These are phyloP conservation scores for Syngnathus typhle DNA, from an alignment of 2,113 vertebrate species.

Conservation along the genomic window DNA sequence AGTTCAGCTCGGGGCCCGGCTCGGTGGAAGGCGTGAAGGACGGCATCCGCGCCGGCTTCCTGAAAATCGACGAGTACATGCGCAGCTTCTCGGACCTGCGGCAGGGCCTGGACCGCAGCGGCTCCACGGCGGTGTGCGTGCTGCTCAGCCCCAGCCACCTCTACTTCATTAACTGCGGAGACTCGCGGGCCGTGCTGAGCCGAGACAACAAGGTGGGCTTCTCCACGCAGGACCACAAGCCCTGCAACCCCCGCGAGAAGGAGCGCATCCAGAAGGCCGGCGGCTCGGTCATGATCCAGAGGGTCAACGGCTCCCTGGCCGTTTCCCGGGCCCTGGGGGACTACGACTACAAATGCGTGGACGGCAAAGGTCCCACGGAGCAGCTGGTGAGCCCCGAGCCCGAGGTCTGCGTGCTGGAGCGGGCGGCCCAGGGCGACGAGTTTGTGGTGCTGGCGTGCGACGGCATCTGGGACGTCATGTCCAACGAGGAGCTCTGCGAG, in stretches of 20 bases:
- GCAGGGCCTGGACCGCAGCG: conserved; percentile 97
- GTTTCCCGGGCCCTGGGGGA: conserved; percentile 97
- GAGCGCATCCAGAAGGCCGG: conserved; percentile 98
- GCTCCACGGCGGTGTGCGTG: conserved; percentile 94
- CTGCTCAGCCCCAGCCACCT: conserved; percentile 89
- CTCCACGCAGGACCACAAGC: conserved; percentile 99
- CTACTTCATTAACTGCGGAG: conserved; percentile 99
- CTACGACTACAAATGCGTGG: conserved; percentile 99
- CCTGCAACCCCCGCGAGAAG: conserved; percentile 94
- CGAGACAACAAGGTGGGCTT: conserved; percentile 90
- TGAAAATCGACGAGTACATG: conserved; percentile 99
- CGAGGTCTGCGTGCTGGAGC: conserved; percentile 92
- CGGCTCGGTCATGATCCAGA: conserved; percentile 97
- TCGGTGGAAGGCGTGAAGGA: conserved; percentile 93
- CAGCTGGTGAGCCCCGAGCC: conserved; percentile 98
- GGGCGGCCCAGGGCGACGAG: conserved; percentile 88
- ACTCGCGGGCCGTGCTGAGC: conserved; percentile 91
- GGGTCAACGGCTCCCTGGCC: conserved; percentile 95
- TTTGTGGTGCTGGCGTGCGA: conserved; percentile 97
- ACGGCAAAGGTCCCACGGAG: conserved; percentile 97
- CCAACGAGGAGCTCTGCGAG: conserved; percentile 97
- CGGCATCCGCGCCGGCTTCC: conserved; percentile 95
- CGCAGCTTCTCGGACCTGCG: conserved; percentile 96
- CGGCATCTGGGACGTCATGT: conserved; percentile 99
- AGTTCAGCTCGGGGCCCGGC: conserved; percentile 79